Percentiles rank a stretch among this genome's conserved stretches.
Conservation (phyloP, 2,113 vertebrate genomes). For the Oenanthe oenanthe region DNA sequence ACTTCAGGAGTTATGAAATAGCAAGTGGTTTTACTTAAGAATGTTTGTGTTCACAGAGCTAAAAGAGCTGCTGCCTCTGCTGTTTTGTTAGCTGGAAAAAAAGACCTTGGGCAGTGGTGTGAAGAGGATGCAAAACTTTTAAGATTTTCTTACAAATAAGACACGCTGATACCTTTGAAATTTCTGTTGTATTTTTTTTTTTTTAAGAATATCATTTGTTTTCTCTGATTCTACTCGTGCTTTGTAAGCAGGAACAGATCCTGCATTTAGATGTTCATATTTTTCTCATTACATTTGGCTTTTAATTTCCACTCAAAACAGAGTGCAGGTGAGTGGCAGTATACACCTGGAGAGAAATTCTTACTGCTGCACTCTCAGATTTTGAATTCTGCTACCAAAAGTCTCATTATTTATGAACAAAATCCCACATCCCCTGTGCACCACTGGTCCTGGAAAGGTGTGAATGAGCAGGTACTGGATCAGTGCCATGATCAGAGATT, state of each 20-base stretch:
- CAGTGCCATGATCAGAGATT: neutral
- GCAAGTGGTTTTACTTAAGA: neutral
- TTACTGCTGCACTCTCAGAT: neutral
- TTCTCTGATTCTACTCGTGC: neutral
- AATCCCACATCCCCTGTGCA: neutral
- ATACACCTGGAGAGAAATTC: neutral
- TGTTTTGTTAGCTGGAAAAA: neutral
- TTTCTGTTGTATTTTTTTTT: neutral
- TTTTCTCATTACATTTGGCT: neutral
- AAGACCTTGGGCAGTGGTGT: neutral
- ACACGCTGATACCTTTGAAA: neutral
- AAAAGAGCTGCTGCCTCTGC: neutral
- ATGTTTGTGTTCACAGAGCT: neutral
- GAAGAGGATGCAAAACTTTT: neutral
- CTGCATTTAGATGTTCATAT: neutral
- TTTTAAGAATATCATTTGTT: neutral
- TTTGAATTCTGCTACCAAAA: neutral
- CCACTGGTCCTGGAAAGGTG: neutral
- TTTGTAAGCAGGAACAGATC: neutral
- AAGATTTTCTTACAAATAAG: neutral
- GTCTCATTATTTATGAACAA: neutral
- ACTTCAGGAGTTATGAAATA: slow-evolving; percentile 1
- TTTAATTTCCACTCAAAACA: neutral
- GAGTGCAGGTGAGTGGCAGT: neutral
- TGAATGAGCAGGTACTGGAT: neutral